Evolutionary conservation across 2,888 invertebrate genomes (phyloP).

Genomic region (Cephus pulcher): DNA sequence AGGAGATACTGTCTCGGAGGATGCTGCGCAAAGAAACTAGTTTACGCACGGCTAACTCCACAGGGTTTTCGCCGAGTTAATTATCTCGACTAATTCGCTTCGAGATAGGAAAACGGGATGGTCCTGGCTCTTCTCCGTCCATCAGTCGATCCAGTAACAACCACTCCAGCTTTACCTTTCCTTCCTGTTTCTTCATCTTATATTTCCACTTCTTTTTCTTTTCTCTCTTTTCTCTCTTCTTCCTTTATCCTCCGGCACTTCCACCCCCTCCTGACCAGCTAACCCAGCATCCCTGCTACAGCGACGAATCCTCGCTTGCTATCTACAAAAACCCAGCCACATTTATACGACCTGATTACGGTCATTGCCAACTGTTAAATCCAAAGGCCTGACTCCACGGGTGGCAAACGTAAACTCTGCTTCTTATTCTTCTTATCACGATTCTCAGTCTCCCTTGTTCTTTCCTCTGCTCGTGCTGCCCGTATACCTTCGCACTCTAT

Average conservation of each 20-base stretch:
- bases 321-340: conserved; percentile 48
- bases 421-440: too few species aligned
- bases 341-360: conserved; percentile 55
- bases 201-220: conserved; percentile 7
- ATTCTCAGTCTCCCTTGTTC: too few species aligned
- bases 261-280: not conserved
- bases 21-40: conserved; percentile 34
- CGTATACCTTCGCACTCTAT: too few species aligned
- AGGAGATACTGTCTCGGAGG: not conserved
- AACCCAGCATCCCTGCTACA: not conserved
- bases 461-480: too few species aligned
- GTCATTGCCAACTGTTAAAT: conserved; percentile 35
- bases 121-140: conserved; percentile 15
- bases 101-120: conserved; percentile 41
- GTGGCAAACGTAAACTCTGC: too few species aligned
- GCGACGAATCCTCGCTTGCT: conserved; percentile 20
- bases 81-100: conserved; percentile 48
- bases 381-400: not conserved
- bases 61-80: conserved; percentile 33
- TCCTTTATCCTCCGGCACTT: conserved; percentile 22
- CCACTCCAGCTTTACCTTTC: too few species aligned
- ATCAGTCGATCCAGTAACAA: not conserved
- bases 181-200: not conserved
- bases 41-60: conserved; percentile 35
- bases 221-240: not conserved